Evolutionary conservation across 2,113 vertebrate species (phyloP).

Genomic region (Pyxicephalus adspersus): DNA sequence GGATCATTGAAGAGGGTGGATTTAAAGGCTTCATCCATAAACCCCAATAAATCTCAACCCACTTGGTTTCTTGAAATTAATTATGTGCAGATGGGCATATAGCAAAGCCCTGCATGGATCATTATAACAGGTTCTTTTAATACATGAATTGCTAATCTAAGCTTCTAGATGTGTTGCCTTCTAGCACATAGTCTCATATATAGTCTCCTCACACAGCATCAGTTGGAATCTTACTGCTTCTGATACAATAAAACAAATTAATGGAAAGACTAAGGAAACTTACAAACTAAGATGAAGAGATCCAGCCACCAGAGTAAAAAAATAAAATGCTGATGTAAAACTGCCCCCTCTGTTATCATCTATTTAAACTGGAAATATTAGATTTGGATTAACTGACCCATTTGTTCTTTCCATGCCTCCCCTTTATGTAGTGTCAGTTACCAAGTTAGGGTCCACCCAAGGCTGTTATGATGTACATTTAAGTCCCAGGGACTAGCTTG

Average conservation of each 20-base stretch:
- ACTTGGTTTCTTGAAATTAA: not conserved
- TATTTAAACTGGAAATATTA: not conserved
- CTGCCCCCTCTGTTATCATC: not conserved
- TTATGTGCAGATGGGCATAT: not conserved
- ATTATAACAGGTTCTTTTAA: too few species aligned
- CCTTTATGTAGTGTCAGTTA: not conserved
- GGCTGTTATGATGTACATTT: not conserved
- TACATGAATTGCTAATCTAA: too few species aligned
- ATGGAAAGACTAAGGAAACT: too few species aligned
- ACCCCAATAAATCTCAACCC: not conserved
- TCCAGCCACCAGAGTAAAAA: too few species aligned
- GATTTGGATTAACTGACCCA: too few species aligned
- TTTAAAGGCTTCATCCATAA: constrained; percentile 8
- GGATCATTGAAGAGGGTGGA: constrained; percentile 63
- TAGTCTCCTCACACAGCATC: too few species aligned
- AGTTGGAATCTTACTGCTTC: too few species aligned
- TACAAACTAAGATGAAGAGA: too few species aligned
- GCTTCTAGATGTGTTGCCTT: too few species aligned
- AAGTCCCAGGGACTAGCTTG: constrained; percentile 52
- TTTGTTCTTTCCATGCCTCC: not conserved
- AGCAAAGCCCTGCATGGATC: not conserved
- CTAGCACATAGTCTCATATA: too few species aligned
- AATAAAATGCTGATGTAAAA: too few species aligned
- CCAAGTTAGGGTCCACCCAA: not conserved
- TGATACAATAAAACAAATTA: too few species aligned